These are phyloP conservation scores for Petaurus breviceps DNA, from an alignment of 2,113 vertebrate genomes.

Conservation along the genomic window DNA sequence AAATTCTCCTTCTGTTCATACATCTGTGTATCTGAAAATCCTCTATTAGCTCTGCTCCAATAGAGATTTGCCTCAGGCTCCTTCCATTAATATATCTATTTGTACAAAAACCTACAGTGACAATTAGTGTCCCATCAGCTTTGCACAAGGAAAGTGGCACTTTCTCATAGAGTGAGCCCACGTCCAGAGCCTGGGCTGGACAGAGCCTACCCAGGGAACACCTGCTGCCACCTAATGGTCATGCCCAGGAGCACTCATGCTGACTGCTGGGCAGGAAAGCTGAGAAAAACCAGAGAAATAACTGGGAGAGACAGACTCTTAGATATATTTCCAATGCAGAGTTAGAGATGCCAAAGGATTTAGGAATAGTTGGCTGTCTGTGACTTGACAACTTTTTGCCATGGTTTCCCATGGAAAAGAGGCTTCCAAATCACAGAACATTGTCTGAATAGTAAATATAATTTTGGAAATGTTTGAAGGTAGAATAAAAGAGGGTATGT, in stretches of 20 bases:
- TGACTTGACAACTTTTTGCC: constrained; percentile 45
- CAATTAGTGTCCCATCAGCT: background rate
- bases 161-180: background rate
- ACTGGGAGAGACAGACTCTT: constrained; percentile 9
- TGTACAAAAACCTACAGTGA: background rate
- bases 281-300: background rate
- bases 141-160: accelerated
- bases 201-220: constrained; percentile 9
- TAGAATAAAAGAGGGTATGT: constrained; percentile 60
- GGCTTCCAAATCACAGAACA: constrained; percentile 31
- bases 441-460: constrained; percentile 62
- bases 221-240: constrained; percentile 40
- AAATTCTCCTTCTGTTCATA: background rate
- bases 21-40: background rate
- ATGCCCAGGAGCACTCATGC: background rate
- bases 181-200: background rate
- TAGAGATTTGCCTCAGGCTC: background rate
- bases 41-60: background rate
- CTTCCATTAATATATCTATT: background rate
- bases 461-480: constrained; percentile 64
- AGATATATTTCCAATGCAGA: background rate
- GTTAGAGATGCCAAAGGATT: constrained; percentile 54
- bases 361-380: constrained; percentile 55
- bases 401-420: constrained; percentile 58
- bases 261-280: background rate